Evolutionary conservation across 1,140 invertebrate species (phyloP), one percentile per base, ranked within the genome.

Genomic region (Zaprionus ornatus): DNA sequence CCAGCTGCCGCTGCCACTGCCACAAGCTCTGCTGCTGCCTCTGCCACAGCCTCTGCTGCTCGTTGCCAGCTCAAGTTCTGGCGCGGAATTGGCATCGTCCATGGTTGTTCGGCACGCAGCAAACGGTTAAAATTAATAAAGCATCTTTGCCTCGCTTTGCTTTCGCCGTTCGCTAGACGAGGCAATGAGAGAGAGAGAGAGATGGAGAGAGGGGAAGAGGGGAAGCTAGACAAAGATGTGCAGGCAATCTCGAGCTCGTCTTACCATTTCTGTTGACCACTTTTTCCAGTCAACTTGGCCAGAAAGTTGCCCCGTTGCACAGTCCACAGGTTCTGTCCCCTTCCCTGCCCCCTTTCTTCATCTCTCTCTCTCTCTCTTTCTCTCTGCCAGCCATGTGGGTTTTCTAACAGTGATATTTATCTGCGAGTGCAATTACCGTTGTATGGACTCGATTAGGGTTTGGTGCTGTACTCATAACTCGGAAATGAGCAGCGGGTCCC

Each of bases 91-190:
- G 21, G 48, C 21, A 52, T 10, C 19, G 21, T 17, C 6, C 52
- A 55, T 15, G 67, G 42, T 17, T 55, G 66, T 42, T 45, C 55
- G 68, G 85, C 85, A 85, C 81, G 86, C 86, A 90, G 85, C 81
- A 79, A 88, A 90, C 81, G 85, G 85, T 90, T 86, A 82, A 90
- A 90, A 90, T 90, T 90, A 90, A 90, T 90, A 90, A 90, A 90
- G 85, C 82, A 90, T 87, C 81, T 91, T 91, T 84, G 72, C 57
- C 57, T 62, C 69, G 65, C 27, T 73, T 76, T 60, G 74, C 74
- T 77, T 77, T 77, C 81, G 71, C 76, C 63, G 48, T 73, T 74
- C 35, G 40, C 40, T 6, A 45, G 40, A 17, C n/a, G 79, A 37
- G 62, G 73, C 68, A 35, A 17, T 0, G 19, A 40, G 17, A 67